Conservation (phyloP, 2,797 vertebrate species). For the Megalops cyprinoides region DNA sequence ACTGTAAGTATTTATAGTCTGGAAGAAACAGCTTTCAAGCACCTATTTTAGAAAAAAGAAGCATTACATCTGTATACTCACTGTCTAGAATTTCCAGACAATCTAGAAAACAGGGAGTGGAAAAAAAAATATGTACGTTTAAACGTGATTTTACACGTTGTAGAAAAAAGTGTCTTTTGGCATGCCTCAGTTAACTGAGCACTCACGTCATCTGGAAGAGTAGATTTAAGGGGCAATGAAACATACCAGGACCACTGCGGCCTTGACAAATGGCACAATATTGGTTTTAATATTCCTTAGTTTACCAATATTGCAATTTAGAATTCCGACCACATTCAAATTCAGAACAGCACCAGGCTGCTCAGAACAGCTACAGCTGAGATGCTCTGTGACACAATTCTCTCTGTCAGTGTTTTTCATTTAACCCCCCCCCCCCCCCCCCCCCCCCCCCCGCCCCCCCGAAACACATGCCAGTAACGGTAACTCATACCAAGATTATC, state of each 20-base stretch:
- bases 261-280: slow-evolving; percentile 9
- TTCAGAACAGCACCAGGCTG: background rate
- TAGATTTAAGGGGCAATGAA: slow-evolving; percentile 21
- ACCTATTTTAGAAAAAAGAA: slow-evolving; percentile 12
- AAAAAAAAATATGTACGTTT: background rate
- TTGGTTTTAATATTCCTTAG: slow-evolving; percentile 11
- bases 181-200: background rate
- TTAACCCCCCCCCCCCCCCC: too few relatives aligned
- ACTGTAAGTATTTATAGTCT: slow-evolving; percentile 75
- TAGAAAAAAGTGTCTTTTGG: background rate
- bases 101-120: background rate
- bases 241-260: background rate
- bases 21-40: slow-evolving; percentile 31
- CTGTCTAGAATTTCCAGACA: slow-evolving; percentile 36
- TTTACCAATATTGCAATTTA: slow-evolving; percentile 9
- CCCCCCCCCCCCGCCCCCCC: too few relatives aligned
- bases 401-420: background rate
- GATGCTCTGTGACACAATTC: background rate
- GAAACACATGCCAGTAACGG: background rate
- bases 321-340: slow-evolving; percentile 26
- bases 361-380: background rate
- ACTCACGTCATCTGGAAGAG: slow-evolving; percentile 16
- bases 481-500: background rate
- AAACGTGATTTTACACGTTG: background rate
- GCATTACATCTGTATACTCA: slow-evolving; percentile 54